A percentile compares a stretch with the other conserved stretches of the same genome.
Conservation (phyloP, 2,113 vertebrate genomes). For the Strix uralensis region DNA sequence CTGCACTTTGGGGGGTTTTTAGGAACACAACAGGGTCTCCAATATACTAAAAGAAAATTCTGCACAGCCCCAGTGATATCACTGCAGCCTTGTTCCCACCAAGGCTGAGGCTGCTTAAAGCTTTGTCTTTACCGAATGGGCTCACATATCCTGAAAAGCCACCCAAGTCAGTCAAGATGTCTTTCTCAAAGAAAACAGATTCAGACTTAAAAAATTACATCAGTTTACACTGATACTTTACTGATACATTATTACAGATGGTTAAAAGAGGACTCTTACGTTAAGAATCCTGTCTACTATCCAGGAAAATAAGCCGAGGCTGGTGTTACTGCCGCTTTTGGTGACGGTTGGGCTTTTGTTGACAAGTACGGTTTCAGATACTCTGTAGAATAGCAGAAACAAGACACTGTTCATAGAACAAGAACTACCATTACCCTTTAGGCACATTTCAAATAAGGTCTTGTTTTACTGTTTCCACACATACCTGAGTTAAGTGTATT, state of each 20-base stretch:
- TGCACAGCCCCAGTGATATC: too few relatives aligned
- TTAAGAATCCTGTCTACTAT: conserved; percentile 33
- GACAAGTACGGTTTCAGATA: conserved; percentile 60
- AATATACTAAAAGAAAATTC: not conserved
- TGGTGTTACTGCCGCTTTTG: conserved; percentile 39
- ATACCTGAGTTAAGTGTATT: conserved; percentile 72
- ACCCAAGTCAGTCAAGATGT: not conserved
- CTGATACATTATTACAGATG: not conserved
- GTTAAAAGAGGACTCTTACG: not conserved
- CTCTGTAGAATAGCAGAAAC: conserved; percentile 70
- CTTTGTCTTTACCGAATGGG: not conserved
- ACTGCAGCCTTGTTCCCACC: rapidly evolving
- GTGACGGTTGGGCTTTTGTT: not conserved
- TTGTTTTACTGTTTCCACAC: not conserved
- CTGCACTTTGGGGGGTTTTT: not conserved
- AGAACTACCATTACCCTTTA: rapidly evolving
- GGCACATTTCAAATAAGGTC: not conserved
- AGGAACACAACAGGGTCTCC: not conserved
- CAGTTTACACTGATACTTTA: not conserved
- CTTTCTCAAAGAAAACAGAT: not conserved
- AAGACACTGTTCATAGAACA: not conserved
- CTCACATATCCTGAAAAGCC: not conserved
- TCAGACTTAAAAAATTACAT: not conserved
- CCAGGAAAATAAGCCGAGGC: conserved; percentile 87
- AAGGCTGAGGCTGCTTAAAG: not conserved